A percentile compares a stretch with the other conserved stretches of the same genome.
These are phyloP conservation scores for Pterois miles DNA, from an alignment of 2,797 vertebrate genomes.

Conservation along the genomic window DNA sequence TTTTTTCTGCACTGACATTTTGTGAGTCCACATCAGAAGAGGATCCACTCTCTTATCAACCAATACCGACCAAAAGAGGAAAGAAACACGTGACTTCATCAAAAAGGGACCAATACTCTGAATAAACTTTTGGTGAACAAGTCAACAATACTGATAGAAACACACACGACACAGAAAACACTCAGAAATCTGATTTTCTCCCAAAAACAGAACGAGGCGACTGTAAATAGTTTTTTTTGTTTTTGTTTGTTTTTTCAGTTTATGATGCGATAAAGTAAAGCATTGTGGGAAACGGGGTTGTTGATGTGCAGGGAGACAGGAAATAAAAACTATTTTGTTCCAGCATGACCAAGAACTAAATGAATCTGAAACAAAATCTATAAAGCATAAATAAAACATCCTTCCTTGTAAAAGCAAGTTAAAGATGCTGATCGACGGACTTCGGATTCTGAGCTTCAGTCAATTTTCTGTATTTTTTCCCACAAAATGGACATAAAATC, in stretches of 20 bases:
- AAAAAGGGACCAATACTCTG: slow-evolving; percentile 31
- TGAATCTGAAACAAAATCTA: background rate
- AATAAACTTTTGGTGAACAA: slow-evolving; percentile 63
- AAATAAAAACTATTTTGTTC: background rate
- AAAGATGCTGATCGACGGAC: background rate
- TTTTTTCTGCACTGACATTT: slow-evolving; percentile 58
- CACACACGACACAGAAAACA: slow-evolving; percentile 13
- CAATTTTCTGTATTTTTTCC: background rate
- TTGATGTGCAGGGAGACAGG: slow-evolving; percentile 19
- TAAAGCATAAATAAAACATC: slow-evolving; percentile 1
- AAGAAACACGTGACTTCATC: slow-evolving; percentile 39
- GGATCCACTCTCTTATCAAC: background rate
- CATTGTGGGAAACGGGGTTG: slow-evolving; percentile 58
- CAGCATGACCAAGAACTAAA: background rate
- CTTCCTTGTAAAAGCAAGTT: background rate
- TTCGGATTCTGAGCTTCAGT: background rate
- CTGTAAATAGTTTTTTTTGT: background rate
- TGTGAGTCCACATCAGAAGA: slow-evolving; percentile 46
- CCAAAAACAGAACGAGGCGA: background rate
- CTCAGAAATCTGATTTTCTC: slow-evolving; percentile 1
- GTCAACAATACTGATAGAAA: slow-evolving; percentile 58
- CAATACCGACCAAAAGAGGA: background rate
- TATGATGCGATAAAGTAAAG: slow-evolving; percentile 36
- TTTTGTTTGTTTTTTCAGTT: too few species aligned
- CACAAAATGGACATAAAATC: background rate